Evolutionary conservation across 1,140 invertebrate species (phyloP), one percentile per base, ranked within the genome.

Genomic region (Thaumatotibia leucotreta): DNA sequence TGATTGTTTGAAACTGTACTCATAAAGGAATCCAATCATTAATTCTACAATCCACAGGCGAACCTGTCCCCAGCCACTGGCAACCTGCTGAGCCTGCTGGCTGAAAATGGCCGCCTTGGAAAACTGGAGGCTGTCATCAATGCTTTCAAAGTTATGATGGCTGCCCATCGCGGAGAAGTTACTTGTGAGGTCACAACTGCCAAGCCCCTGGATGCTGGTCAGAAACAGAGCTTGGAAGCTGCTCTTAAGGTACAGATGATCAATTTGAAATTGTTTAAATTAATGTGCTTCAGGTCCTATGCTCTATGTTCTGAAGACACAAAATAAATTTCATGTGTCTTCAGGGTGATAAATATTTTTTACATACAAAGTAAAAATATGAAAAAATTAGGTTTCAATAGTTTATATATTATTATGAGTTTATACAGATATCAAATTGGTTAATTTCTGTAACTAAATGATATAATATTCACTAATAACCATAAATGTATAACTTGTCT

Each of bases 81-180:
- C 67, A 99, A 99, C 88, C 86, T 99, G 14, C 91, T 99, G 66
- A 92, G 91, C 77, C 83, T 97, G n/a, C 88, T 99, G 82, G 97
- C 97, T 81, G 98, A 99, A 81, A 99, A 99, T 93, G 97, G 98
- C 2, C 94, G 98, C 35, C 88, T 99, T 10, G 92, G 92, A 63
- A 97, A 96, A 75, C 72, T 99, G n/a, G 93, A 95, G 67, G 92
- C 89, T 69, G 94, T 99, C 24, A 94, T 98, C 65, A 95, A 95
- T 91, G 92, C 96, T 0, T 99, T 96, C 84, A 96, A 95, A 86
- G 93, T 94, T 8, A 96, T 99, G 67, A 99, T 99, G 97, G 94
- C 97, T 83, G 97, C 85, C 4, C 85, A 90, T 67, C 80, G 86
- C 69, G 86, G 88, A 24, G 88, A 90, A 58, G 83, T 90, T 8